phyloP scores from a whole-genome alignment of 2,888 invertebrate genomes.

The Elmis aenea region DNA sequence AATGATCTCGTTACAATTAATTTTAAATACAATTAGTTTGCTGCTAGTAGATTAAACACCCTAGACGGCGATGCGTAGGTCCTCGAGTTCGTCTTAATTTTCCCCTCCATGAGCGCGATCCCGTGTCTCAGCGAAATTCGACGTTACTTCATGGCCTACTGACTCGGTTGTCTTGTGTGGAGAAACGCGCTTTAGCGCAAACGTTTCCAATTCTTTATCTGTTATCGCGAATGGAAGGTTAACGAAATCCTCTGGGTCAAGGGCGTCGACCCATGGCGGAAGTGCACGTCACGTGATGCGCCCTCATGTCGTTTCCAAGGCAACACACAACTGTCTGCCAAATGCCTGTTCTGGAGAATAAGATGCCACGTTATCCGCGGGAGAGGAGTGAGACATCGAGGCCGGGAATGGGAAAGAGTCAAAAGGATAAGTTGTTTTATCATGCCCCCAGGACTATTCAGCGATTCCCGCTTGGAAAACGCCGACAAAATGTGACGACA shows the following conservation, averaged over 20 bases:
- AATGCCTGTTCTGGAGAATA: constrained; percentile 19
- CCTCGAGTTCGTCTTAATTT: no score
- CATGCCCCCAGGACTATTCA: constrained; percentile 21
- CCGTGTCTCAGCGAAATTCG: no score
- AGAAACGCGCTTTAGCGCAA: no score
- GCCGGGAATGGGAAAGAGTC: constrained; percentile 18
- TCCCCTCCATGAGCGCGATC: no score
- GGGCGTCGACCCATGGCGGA: constrained; percentile 25
- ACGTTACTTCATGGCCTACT: no score
- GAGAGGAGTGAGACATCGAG: constrained; percentile 19
- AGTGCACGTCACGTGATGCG: constrained; percentile 17
- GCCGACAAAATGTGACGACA: constrained; percentile 21
- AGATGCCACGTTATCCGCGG: constrained; percentile 18
- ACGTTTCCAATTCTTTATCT: no score
- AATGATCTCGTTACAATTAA: no score
- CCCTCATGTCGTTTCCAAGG: constrained; percentile 22
- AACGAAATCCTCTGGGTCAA: constrained; percentile 24
- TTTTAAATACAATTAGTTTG: no score
- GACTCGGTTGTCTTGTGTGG: no score
- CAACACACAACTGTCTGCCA: constrained; percentile 20
- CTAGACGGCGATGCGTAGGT: no score
- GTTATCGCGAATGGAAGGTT: constrained; percentile 10
- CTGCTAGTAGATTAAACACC: no score
- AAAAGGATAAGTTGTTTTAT: constrained; percentile 23
- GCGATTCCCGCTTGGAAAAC: constrained; percentile 21